Evolutionary conservation across 2,797 vertebrate genomes (phyloP).

Genomic region (Sciurus vulgaris): DNA sequence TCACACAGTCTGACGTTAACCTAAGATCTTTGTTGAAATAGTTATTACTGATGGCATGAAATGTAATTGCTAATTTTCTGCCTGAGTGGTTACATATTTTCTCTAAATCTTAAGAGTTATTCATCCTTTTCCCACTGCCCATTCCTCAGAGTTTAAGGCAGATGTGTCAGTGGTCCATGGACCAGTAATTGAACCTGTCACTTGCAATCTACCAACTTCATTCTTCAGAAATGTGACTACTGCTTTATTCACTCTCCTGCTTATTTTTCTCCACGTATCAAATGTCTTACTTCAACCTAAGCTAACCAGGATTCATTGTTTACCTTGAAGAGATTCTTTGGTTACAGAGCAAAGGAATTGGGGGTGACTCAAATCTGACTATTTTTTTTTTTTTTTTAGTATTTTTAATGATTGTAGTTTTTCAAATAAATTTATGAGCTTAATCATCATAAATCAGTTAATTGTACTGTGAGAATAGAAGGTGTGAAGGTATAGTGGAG

Average conservation of each 20-base stretch:
- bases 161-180: constrained; percentile 88
- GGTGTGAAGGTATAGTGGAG: neutral
- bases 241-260: constrained; percentile 83
- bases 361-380: constrained; percentile 26
- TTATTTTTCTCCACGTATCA: constrained; percentile 86
- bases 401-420: constrained; percentile 60
- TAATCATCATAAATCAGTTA: constrained; percentile 76
- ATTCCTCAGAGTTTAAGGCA: constrained; percentile 90
- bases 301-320: constrained; percentile 82
- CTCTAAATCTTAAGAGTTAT: constrained; percentile 91
- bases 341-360: constrained; percentile 66
- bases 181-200: constrained; percentile 91
- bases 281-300: constrained; percentile 83
- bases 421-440: constrained; percentile 61
- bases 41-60: constrained; percentile 98
- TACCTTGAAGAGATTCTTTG: constrained; percentile 74
- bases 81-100: constrained; percentile 96
- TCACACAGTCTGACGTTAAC: constrained; percentile 94
- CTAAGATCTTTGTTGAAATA: constrained; percentile 97
- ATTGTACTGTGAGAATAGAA: neutral
- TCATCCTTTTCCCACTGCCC: constrained; percentile 90
- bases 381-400: constrained; percentile 66
- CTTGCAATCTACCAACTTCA: constrained; percentile 90
- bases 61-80: constrained; percentile 99
- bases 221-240: constrained; percentile 89